Evolutionary conservation across 2,888 invertebrate species (phyloP), one percentile per base, ranked within the genome.

Genomic region (Gnatocerus cornutus): DNA sequence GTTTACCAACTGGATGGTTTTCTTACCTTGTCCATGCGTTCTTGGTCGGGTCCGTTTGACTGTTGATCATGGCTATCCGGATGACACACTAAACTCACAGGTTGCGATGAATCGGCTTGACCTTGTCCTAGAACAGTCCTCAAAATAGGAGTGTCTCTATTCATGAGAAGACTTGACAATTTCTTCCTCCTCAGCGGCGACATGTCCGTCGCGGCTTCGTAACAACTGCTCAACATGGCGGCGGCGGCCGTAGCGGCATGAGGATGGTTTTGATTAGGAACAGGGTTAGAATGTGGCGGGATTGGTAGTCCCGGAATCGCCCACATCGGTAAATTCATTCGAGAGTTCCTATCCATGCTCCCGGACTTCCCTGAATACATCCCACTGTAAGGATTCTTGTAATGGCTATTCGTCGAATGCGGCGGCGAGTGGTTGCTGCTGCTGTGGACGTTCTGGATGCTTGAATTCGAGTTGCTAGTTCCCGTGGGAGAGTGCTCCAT

Each of bases 111-210:
- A 80, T 94, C 94, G 0, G 91, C 89, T n/a, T 92, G 91, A 53
- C 91, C 89, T 85, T 94, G 93, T 27, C 94, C 95, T 59, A 96
- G 87, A 4, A 95, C 95, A 58, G 94, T 95, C 75, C 96, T 88
- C 76, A 96, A 85, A 67, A 95, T 95, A 5, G 95, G 95, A 0
- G 94, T 95, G 79, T 95, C 94, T 48, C 92, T 89, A 48, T 90
- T 90, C 84, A 92, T 91, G 63, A 92, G 80, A 88, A 93, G 90
- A 81, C 91, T 92, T 46, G 92, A 91, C 13, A 93, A 85, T 79
- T 93, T 93, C 85, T 94, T 94, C 70, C 93, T 89, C 84, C 93
- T 92, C 71, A 93, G 85, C 0, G 94, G 92, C 75, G 93, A 92
- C 89, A 92, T 91, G 75, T 93, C 93, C 1, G 90, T 87, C n/a